These are phyloP conservation scores for Peromyscus nudipes DNA, from an alignment of 2,797 vertebrate genomes.

Conservation along the genomic window DNA sequence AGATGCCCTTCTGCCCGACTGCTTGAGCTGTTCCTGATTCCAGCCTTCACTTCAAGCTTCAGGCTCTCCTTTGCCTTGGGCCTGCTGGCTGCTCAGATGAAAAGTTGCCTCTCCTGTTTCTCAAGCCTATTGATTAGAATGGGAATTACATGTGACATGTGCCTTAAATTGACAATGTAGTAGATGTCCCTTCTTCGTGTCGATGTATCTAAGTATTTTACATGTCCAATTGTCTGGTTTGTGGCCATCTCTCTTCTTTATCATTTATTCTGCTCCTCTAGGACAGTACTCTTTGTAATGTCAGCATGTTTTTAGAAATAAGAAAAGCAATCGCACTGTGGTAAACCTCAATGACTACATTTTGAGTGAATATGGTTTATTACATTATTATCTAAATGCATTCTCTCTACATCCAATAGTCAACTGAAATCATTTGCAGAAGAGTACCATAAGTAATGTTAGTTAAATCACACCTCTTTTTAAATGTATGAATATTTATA, in stretches of 20 bases:
- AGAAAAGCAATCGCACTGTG: neutral
- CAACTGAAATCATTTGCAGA: neutral
- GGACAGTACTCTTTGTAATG: neutral
- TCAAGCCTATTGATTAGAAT: neutral
- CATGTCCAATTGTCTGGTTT: neutral
- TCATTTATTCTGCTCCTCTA: neutral
- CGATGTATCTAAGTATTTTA: neutral
- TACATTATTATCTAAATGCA: neutral
- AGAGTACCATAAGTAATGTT: neutral
- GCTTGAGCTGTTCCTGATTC: too few relatives aligned
- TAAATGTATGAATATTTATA: constrained; percentile 38
- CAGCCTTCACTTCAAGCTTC: neutral
- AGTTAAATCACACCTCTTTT: neutral
- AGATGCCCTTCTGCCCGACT: neutral
- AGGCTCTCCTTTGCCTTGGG: neutral
- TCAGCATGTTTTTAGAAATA: neutral
- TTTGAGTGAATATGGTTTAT: constrained; percentile 31
- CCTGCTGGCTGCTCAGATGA: neutral
- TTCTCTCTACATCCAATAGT: neutral
- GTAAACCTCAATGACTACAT: neutral
- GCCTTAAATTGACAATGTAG: neutral
- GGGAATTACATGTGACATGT: neutral
- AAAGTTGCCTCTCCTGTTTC: neutral
- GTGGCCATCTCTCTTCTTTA: neutral
- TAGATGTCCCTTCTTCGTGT: neutral